A percentile compares a stretch with the other conserved stretches of the same genome.
These are phyloP conservation scores for Chrysina gloriosa DNA, from an alignment of 2,888 invertebrate species.

Conservation along the genomic window DNA sequence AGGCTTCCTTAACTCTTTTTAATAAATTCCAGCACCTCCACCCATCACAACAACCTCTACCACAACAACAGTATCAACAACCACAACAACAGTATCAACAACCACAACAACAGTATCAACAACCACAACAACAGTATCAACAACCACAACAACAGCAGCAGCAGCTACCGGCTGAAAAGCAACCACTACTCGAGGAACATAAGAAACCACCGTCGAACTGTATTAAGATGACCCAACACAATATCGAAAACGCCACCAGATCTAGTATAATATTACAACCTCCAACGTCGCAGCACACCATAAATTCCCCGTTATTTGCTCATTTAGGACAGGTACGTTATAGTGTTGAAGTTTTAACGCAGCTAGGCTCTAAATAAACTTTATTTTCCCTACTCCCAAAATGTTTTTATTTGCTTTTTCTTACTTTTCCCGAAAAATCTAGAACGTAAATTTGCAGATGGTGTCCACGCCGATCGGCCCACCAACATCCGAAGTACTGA, in stretches of 20 bases:
- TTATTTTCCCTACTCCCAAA: not conserved
- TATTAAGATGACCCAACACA: slow-evolving; percentile 55
- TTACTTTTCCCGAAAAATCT: not conserved
- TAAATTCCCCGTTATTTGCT: slow-evolving; percentile 65
- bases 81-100: no score
- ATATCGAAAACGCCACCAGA: slow-evolving; percentile 61
- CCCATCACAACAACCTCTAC: no score
- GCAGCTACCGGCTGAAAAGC: slow-evolving; percentile 32
- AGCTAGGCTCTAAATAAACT: slow-evolving; percentile 21
- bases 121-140: no score
- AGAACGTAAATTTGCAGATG: slow-evolving; percentile 66
- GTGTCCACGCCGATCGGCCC: slow-evolving; percentile 73
- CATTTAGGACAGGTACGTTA: slow-evolving; percentile 66
- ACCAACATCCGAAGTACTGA: slow-evolving; percentile 50
- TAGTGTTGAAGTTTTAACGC: not conserved
- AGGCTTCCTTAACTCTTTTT: no score
- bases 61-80: no score
- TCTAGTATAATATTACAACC: slow-evolving; percentile 70
- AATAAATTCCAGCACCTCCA: no score
- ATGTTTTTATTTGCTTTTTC: not conserved
- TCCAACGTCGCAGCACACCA: slow-evolving; percentile 60
- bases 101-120: no score
- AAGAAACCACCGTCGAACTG: slow-evolving; percentile 24
- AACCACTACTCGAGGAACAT: slow-evolving; percentile 31
- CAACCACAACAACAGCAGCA: no score